Percentiles rank a stretch among this genome's conserved stretches.
These are phyloP conservation scores for Cyprinus carpio DNA, from an alignment of 2,113 vertebrate species.

Conservation along the genomic window DNA sequence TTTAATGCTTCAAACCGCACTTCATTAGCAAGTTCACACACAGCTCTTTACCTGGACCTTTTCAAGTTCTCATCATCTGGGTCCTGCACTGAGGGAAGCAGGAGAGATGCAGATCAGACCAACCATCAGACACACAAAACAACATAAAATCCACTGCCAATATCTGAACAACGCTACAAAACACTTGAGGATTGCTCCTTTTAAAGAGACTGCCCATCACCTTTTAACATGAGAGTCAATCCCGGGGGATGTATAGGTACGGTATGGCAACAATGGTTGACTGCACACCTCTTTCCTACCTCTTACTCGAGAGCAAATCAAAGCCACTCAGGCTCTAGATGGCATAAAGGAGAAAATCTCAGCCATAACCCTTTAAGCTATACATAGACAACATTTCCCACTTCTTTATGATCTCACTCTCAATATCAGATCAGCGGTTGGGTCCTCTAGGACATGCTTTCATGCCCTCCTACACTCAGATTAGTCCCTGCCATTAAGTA, in stretches of 20 bases:
- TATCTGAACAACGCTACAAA: neutral
- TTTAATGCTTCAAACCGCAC: slow-evolving; percentile 42
- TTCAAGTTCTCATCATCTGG: slow-evolving; percentile 89
- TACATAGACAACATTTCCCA: neutral
- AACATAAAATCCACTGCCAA: slow-evolving; percentile 3
- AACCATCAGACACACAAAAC: slow-evolving; percentile 15
- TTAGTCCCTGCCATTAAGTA: neutral
- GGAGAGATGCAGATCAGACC: slow-evolving; percentile 66
- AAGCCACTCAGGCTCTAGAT: neutral
- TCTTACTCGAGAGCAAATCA: slow-evolving; percentile 22
- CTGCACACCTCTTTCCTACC: neutral
- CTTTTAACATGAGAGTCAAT: neutral
- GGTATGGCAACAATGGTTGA: neutral
- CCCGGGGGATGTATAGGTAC: neutral
- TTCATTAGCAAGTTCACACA: slow-evolving; percentile 40
- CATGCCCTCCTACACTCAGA: slow-evolving; percentile 22
- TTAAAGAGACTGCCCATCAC: neutral
- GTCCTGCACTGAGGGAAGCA: slow-evolving; percentile 90
- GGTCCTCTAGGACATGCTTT: slow-evolving; percentile 16
- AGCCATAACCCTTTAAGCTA: slow-evolving; percentile 34
- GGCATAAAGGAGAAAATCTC: neutral
- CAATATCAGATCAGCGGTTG: slow-evolving; percentile 27
- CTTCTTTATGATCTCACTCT: slow-evolving; percentile 8
- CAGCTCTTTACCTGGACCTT: slow-evolving; percentile 86
- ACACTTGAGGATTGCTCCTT: neutral